These are phyloP conservation scores for Dendropsophus ebraccatus DNA, from an alignment of 2,113 vertebrate genomes.

Conservation along the genomic window DNA sequence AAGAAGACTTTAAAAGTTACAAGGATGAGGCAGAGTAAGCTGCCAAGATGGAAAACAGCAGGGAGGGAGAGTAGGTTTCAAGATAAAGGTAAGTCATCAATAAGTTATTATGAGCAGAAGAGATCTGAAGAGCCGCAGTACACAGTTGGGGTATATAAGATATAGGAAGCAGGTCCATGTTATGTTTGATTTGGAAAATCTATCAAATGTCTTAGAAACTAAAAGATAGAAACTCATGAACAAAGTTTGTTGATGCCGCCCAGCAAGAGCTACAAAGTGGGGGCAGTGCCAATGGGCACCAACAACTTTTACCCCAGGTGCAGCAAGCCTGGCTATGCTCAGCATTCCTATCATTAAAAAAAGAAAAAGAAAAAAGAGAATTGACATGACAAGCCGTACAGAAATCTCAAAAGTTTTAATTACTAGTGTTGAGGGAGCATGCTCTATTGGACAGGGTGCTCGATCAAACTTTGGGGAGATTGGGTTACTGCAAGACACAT, in stretches of 20 bases:
- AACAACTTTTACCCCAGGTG: too few relatives aligned
- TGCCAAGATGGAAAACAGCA: background rate
- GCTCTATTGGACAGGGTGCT: too few relatives aligned
- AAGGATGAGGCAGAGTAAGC: background rate
- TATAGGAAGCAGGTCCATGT: background rate
- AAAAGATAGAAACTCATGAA: background rate
- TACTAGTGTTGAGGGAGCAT: too few relatives aligned
- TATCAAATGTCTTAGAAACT: background rate
- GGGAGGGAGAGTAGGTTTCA: background rate
- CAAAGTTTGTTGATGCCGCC: background rate
- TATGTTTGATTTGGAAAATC: background rate
- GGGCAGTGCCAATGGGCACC: too few relatives aligned
- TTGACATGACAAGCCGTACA: too few relatives aligned
- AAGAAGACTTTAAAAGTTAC: background rate
- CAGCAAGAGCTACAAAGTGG: background rate
- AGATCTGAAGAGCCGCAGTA: background rate
- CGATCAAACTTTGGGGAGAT: too few relatives aligned
- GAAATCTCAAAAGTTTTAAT: too few relatives aligned
- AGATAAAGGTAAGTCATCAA: background rate
- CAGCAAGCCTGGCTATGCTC: too few relatives aligned
- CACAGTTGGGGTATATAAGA: background rate
- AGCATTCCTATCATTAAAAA: too few relatives aligned
- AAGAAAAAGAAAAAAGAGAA: too few relatives aligned
- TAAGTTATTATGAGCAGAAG: slow-evolving; percentile 22
- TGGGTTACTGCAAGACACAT: too few relatives aligned